Evolutionary conservation across 2,113 vertebrate species (phyloP), one percentile per base, ranked within the genome.

Genomic region (Notiomystis cincta): DNA sequence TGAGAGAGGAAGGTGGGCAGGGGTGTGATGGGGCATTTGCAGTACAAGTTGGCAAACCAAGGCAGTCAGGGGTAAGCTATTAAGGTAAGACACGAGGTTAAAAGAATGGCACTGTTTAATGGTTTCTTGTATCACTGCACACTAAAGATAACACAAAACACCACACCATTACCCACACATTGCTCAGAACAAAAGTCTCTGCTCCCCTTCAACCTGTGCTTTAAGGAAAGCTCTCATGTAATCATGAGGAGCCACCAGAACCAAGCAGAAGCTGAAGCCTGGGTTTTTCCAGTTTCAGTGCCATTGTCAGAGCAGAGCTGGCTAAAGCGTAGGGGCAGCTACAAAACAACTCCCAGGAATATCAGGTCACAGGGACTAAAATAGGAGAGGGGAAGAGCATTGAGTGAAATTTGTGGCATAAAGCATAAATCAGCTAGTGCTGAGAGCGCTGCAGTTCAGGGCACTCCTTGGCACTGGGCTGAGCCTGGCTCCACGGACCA

Each of bases 311-410:
- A 69, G 47, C 23, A 82, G 33, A 69, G 31, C 2, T 61, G n/a
- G 13, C 17, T 87, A 7, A 54, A 37, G 66, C 24, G 42, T 11
- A 76, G 58, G 54, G 12, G 20, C 25, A 86, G 15, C 7, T 22
- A 83, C n/a, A 65, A 76, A 35, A 10, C 37, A 47, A 65, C 9
- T n/a, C 27, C 7, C 10, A 64, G 72, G 31, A 82, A 12, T 19
- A 76, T 44, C 40, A 60, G 16, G 28, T 51, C 45, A 69, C 57
- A 77, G 37, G 10, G 45, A 50, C 25, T 45, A 53, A 87, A 69
- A 87, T 6, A 4, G 6, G 13, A 23, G 7, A 27, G 3, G 4
- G 7, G 24, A 45, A 69, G 30, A 12, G 1, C 17, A 45, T 1
- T 45, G 67, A 73, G 53, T 45, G 66, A 87, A 54, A 87, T 83